Conservation (phyloP, 2,113 vertebrate species). For the Ceyx melanurus region DNA sequence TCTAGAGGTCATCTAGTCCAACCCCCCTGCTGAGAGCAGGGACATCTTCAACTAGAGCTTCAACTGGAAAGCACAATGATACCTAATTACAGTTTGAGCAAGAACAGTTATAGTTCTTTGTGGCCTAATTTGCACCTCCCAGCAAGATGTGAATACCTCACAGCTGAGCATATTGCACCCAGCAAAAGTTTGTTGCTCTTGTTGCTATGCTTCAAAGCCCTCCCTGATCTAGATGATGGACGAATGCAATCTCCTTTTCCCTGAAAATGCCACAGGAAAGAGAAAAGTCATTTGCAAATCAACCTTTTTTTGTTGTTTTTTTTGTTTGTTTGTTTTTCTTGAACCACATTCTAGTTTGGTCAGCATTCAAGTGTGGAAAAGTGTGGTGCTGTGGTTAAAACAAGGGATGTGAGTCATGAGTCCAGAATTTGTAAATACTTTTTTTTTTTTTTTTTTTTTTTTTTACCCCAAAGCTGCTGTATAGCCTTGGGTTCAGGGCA, state of each 20-base stretch:
- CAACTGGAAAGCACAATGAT: neutral
- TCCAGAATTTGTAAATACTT: slow-evolving; percentile 23
- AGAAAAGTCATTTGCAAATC: slow-evolving; percentile 6
- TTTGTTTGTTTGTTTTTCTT: neutral
- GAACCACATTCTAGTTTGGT: slow-evolving; percentile 33
- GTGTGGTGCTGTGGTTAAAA: slow-evolving; percentile 40
- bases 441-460: neutral
- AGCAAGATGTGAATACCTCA: neutral
- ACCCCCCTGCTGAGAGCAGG: too few species aligned
- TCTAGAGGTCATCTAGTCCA: too few species aligned
- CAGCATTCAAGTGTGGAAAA: slow-evolving; percentile 51
- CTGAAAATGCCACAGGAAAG: neutral
- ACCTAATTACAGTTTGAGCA: slow-evolving; percentile 38
- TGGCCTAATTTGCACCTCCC: slow-evolving; percentile 28
- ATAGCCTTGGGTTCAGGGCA: neutral
- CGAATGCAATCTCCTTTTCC: neutral
- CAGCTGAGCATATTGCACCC: neutral
- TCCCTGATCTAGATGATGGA: neutral
- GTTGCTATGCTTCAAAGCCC: slow-evolving; percentile 31
- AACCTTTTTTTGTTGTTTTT: neutral
- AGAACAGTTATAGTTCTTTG: slow-evolving; percentile 10
- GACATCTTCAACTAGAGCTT: too few species aligned
- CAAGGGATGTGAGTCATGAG: slow-evolving; percentile 44
- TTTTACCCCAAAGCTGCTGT: neutral
- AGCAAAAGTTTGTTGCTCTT: slow-evolving; percentile 29